Evolutionary conservation across 2,888 invertebrate genomes (phyloP).

Genomic region (Drosophila emarginata): DNA sequence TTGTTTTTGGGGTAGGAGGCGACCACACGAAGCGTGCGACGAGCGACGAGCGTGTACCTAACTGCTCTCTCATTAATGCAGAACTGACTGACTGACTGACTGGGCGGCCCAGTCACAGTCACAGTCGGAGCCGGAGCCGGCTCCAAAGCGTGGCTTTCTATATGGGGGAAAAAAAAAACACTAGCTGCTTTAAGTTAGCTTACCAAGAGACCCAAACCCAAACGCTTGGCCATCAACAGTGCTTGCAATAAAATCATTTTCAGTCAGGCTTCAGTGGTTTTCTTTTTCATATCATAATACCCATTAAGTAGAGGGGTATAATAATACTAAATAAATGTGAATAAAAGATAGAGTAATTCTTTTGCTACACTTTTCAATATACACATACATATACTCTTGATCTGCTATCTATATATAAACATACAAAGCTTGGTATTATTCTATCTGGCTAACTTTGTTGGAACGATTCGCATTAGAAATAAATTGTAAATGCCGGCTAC

Average conservation of each 20-base stretch:
- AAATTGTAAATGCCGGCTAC: neutral
- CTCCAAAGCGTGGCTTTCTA: constrained; percentile 72
- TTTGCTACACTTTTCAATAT: too few relatives aligned
- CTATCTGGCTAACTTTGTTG: too few relatives aligned
- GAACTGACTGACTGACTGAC: constrained; percentile 76
- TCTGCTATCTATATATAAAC: too few relatives aligned
- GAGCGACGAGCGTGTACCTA: constrained; percentile 60
- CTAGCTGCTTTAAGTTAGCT: constrained; percentile 61
- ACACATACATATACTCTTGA: too few relatives aligned
- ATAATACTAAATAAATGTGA: too few relatives aligned
- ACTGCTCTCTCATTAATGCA: constrained; percentile 81
- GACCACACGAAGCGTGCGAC: constrained; percentile 70
- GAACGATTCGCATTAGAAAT: too few relatives aligned
- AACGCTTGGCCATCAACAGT: constrained; percentile 12
- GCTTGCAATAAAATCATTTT: constrained; percentile 21
- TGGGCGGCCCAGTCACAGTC: constrained; percentile 46
- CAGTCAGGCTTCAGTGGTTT: constrained; percentile 48
- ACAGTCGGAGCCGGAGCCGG: constrained; percentile 24
- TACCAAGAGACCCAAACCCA: constrained; percentile 25
- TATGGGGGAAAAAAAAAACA: constrained; percentile 38
- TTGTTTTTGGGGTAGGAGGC: constrained; percentile 36
- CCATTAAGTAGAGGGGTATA: neutral
- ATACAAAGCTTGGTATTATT: too few relatives aligned
- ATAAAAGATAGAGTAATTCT: too few relatives aligned
- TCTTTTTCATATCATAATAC: constrained; percentile 31